Evolutionary conservation across 1,140 invertebrate genomes (phyloP), one percentile per base, ranked within the genome.

Genomic region (Tetramorium alpestre): DNA sequence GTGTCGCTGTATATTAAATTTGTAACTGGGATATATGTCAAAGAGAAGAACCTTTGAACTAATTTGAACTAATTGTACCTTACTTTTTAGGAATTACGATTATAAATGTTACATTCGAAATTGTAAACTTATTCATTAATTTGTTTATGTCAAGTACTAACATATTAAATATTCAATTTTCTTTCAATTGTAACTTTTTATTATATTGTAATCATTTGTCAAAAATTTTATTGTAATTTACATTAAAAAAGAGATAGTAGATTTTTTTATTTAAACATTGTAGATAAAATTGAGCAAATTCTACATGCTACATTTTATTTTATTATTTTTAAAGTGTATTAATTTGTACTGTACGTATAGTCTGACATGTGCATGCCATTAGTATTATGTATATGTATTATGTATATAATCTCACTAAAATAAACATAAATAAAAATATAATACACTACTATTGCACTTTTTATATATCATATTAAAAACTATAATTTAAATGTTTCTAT

Each of bases 1-100:
- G 64, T 91, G 56, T 70, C 75, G 44, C 72, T 64, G 47, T 81
- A 78, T 72, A 62, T 86, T 87, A 67, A 80, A 86, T n/a, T 54
- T 85, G 69, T 90, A 86, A 86, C 11, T 73, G 8, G 22, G 49
- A 47, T 44, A 51, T 81, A 89, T 82, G 58, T 85, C 54, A 49
- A 85, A 62, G 33, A 56, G 56, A 69, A 80, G 58, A 78, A 72
- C 69, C 75, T 22, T 22, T 22, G 22, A 22, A 22, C 22, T 22
- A 22, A 51, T 73, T 80, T 78, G 13, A 28, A 77, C 62, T 89
- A 89, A 82, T 49, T 73, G 54, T n/a, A 87, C 41, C 78, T 75
- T 72, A 70, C 58, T 80, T 11, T 69, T 87, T 33, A n/a, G 62
- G 1, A 25, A 60, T 54, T 90, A 87, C 65, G 16, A 86, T 70